These are phyloP conservation scores for Peromyscus nudipes DNA, from an alignment of 2,797 vertebrate genomes.

Conservation along the genomic window DNA sequence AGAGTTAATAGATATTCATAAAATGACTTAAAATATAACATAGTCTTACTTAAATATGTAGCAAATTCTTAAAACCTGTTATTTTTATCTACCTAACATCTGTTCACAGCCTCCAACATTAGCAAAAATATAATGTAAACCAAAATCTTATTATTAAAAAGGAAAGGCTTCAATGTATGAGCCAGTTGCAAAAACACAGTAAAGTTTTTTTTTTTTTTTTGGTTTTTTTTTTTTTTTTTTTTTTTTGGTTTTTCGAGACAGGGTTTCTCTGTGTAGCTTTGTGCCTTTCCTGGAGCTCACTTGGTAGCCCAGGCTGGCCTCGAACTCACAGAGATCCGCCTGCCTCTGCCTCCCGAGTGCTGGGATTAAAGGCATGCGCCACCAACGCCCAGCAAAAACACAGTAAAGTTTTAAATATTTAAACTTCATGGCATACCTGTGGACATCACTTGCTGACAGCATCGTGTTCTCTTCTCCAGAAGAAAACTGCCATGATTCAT, in stretches of 20 bases:
- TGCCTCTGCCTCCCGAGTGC: no score
- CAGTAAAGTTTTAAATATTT: not conserved
- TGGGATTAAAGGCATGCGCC: no score
- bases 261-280: no score
- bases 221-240: no score
- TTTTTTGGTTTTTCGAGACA: no score
- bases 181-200: not conserved
- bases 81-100: slow-evolving; percentile 1
- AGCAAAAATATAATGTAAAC: slow-evolving; percentile 58
- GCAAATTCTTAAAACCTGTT: slow-evolving; percentile 10
- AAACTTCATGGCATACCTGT: slow-evolving; percentile 79
- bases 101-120: slow-evolving; percentile 17
- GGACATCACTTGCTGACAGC: not conserved
- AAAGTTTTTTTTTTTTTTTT: no score
- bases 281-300: no score
- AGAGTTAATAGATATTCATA: not conserved
- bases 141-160: slow-evolving; percentile 6
- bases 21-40: slow-evolving; percentile 54
- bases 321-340: no score
- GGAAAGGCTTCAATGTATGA: not conserved
- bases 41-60: slow-evolving; percentile 27
- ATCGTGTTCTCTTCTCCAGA: slow-evolving; percentile 77
- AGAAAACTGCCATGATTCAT: slow-evolving; percentile 77
- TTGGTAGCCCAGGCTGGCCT: no score
- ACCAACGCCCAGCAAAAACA: no score